These are phyloP conservation scores for Malurus melanocephalus DNA, from an alignment of 2,113 vertebrate genomes.

Conservation along the genomic window DNA sequence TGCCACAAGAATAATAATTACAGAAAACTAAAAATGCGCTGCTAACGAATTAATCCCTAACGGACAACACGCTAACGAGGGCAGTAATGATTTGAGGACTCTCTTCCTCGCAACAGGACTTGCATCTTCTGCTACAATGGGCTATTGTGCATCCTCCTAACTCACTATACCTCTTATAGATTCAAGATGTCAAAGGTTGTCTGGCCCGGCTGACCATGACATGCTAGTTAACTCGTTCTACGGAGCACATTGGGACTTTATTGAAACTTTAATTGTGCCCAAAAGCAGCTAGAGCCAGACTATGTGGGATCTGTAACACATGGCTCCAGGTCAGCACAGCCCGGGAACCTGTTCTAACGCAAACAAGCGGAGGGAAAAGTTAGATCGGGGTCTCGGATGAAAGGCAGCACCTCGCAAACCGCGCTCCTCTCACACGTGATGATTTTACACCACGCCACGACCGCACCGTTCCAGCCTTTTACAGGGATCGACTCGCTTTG, in stretches of 20 bases:
- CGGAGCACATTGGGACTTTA: constrained; percentile 63
- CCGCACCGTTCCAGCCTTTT: constrained; percentile 21
- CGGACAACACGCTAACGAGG: constrained; percentile 83
- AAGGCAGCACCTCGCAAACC: constrained; percentile 58
- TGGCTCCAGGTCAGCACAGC: constrained; percentile 56
- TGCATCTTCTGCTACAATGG: constrained; percentile 84
- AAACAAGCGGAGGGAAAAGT: constrained; percentile 65
- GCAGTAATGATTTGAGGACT: constrained; percentile 76
- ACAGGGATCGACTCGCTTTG: not conserved
- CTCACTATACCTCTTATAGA: constrained; percentile 74
- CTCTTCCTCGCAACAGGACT: constrained; percentile 77
- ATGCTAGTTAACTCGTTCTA: constrained; percentile 82
- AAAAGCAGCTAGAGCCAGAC: constrained; percentile 57
- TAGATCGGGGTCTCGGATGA: constrained; percentile 42
- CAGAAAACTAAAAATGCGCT: constrained; percentile 75
- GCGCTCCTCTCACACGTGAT: constrained; percentile 44
- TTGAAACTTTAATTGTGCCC: constrained; percentile 72
- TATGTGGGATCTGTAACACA: constrained; percentile 61
- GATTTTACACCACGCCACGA: constrained; percentile 42
- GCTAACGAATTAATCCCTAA: constrained; percentile 87
- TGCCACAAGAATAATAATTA: constrained; percentile 82
- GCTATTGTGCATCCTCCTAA: constrained; percentile 83
- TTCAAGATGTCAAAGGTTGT: constrained; percentile 91
- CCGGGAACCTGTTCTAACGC: constrained; percentile 59
- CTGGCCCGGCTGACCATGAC: constrained; percentile 88